These are phyloP conservation scores for Acrossocheilus fasciatus DNA, from an alignment of 2,797 vertebrate genomes.

Conservation along the genomic window DNA sequence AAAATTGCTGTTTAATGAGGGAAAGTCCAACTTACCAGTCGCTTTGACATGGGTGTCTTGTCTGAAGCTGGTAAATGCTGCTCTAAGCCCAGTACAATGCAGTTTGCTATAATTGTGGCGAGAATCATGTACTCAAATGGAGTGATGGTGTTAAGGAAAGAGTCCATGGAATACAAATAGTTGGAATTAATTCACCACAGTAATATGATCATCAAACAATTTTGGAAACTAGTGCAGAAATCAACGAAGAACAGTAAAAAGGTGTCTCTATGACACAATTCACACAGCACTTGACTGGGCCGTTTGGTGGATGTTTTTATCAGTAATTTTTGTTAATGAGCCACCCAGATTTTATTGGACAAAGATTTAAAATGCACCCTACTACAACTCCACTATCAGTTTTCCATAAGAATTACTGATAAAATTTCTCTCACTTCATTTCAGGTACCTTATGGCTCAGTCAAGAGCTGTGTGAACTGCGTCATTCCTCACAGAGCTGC, in stretches of 20 bases:
- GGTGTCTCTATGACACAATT: neutral
- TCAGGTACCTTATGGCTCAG: neutral
- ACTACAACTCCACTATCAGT: neutral
- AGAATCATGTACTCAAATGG: slow-evolving; percentile 99
- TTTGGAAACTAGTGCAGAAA: neutral
- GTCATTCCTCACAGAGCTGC: slow-evolving; percentile 38
- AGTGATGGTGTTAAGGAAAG: slow-evolving; percentile 82
- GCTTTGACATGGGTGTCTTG: slow-evolving; percentile 96
- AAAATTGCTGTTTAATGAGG: neutral
- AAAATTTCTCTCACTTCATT: neutral
- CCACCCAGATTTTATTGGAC: neutral
- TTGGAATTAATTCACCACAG: neutral
- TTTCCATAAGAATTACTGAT: neutral
- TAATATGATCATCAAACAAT: neutral
- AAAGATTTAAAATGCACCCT: neutral
- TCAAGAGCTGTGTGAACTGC: slow-evolving; percentile 23
- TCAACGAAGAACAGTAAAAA: neutral
- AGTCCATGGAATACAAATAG: neutral
- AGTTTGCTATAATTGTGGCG: slow-evolving; percentile 98
- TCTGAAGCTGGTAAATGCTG: slow-evolving; percentile 95
- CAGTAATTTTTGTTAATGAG: neutral
- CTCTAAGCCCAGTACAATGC: slow-evolving; percentile 96
- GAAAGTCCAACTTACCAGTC: slow-evolving; percentile 86
- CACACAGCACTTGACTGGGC: neutral
- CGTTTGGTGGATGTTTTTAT: neutral